phyloP scores from a whole-genome alignment of 2,797 vertebrate genomes.

The Lycodopsis pacificus region DNA sequence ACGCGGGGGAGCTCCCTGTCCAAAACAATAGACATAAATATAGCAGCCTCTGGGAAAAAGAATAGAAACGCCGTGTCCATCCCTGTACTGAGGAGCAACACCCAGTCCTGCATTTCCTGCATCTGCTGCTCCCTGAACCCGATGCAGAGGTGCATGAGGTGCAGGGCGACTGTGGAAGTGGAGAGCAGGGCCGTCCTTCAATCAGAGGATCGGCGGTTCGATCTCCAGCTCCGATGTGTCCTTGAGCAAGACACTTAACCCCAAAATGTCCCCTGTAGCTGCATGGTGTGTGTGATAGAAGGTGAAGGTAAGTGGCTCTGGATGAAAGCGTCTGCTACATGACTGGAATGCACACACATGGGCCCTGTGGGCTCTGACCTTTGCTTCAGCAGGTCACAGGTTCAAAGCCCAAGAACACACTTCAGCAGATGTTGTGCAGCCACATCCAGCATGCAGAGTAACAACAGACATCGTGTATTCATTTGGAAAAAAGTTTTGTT shows the following conservation, averaged over 20 bases:
- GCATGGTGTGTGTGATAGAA: too few species aligned
- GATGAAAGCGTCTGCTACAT: too few species aligned
- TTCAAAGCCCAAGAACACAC: conserved; percentile 50
- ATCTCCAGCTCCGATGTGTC: too few species aligned
- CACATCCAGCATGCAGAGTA: background rate
- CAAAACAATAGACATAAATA: conserved; percentile 80
- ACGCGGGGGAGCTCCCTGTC: conserved; percentile 49
- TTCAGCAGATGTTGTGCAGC: background rate
- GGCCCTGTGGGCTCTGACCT: conserved; percentile 45
- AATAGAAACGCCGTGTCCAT: conserved; percentile 82
- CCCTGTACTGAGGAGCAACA: conserved; percentile 80
- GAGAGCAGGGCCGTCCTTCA: too few species aligned
- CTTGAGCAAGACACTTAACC: too few species aligned
- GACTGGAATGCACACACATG: too few species aligned
- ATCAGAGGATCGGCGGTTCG: too few species aligned
- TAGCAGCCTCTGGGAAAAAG: conserved; percentile 78
- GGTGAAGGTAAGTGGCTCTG: too few species aligned
- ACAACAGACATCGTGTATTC: conserved; percentile 1
- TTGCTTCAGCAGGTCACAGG: conserved; percentile 43
- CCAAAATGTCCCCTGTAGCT: too few species aligned
- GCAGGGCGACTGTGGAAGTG: too few species aligned
- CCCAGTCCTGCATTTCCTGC: conserved; percentile 84
- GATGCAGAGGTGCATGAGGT: conserved; percentile 29
- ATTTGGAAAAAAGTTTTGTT: conserved; percentile 9
- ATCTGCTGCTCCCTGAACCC: conserved; percentile 82